Base-by-base conservation (phyloP, 2,113 vertebrate species). In the Caranx melampygus region DNA sequence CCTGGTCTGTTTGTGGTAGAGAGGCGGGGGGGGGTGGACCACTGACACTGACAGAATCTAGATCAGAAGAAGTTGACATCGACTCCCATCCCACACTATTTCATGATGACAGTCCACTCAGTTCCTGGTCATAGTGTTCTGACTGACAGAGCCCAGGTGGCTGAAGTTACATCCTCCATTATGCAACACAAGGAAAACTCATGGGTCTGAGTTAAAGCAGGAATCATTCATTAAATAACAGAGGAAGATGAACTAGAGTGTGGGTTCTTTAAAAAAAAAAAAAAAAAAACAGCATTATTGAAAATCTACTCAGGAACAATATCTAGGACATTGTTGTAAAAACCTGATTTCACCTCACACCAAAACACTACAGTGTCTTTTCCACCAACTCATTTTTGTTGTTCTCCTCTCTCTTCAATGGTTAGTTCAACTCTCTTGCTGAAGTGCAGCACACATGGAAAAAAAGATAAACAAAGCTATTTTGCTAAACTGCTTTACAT, bases 401-500 rank as follows among this genome's bases (percentile, higher is more conserved):
- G 10, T 20, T 45, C 33, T 57, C 16, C 6, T 40, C 31, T 59
- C 18, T 37, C 7, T n/a, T 63, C 42, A 72, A 54, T 59, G 44
- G 49, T 77, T 71, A 42, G 33, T 78, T 75, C 45, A 40, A 64
- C 61, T 72, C 63, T 47, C 63, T 66, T 72, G 44, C 45, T 44
- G 13, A n/a, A 71, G 40, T 16, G 45, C 5, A 69, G 47, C 37
- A 49, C 34, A 52, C 54, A 60, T 12, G 55, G 34, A 64, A 76
- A 54, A 33, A 26, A 26, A 26, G 34, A 63, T 26, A 77, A 68
- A 70, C 49, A 88, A 75, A 86, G 84, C 73, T 76, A 69, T 83
- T 83, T 73, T 72, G 60, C 80, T 74, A 77, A 86, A 89, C 80
- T 75, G 64, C 51, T 81, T 67, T 78, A 68, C 68, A 81, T 85